Conservation (phyloP, 1,140 invertebrate genomes). For the Drosophila leontia region DNA sequence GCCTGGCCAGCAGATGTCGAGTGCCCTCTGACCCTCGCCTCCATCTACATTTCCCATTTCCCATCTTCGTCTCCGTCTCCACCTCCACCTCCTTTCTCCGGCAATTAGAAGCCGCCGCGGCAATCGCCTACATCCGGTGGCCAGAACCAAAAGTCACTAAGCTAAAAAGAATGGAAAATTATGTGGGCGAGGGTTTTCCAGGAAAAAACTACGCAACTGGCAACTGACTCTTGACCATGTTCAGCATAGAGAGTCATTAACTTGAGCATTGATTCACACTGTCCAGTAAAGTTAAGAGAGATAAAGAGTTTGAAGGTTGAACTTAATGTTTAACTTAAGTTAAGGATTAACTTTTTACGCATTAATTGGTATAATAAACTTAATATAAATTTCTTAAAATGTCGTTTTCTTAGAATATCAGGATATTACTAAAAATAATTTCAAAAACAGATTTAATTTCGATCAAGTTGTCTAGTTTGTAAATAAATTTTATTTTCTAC, state of each 20-base stretch:
- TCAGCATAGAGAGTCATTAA: constrained; percentile 69
- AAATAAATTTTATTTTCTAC: too few relatives aligned
- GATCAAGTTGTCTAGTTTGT: too few relatives aligned
- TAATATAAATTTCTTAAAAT: too few relatives aligned
- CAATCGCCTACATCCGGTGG: constrained; percentile 76
- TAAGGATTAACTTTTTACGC: not conserved
- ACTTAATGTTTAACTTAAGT: not conserved
- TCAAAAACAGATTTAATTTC: too few relatives aligned
- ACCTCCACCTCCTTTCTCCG: constrained; percentile 12
- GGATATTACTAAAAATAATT: too few relatives aligned
- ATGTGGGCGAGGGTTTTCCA: constrained; percentile 80
- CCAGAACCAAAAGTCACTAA: constrained; percentile 61
- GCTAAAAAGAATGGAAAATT: constrained; percentile 73
- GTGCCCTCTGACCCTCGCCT: constrained; percentile 64
- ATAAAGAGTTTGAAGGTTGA: not conserved
- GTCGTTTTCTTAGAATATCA: too few relatives aligned
- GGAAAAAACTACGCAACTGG: constrained; percentile 66
- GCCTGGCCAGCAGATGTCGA: constrained; percentile 55
- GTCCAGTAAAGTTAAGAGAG: not conserved
- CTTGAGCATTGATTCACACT: constrained; percentile 63
- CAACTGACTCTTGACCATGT: constrained; percentile 69
- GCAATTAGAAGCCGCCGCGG: constrained; percentile 67
- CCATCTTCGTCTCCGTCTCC: not conserved
- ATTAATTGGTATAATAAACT: not conserved
- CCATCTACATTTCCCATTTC: not conserved